A percentile compares a stretch with the other conserved stretches of the same genome.
Conservation (phyloP, 2,797 vertebrate genomes). For the Neostethus bicornis region DNA sequence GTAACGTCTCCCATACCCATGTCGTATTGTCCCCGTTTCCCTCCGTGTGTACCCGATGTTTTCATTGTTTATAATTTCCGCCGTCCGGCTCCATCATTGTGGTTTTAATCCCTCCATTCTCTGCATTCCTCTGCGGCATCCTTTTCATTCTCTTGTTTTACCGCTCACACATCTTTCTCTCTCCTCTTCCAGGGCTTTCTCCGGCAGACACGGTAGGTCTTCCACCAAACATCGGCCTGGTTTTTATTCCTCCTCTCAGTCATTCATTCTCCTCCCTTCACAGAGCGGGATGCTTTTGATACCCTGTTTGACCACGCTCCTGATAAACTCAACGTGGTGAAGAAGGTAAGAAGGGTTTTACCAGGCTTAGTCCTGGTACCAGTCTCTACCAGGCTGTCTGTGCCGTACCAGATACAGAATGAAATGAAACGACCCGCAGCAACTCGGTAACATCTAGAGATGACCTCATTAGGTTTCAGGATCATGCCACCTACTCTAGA, state of each 20-base stretch:
- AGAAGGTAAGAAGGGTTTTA: conserved; percentile 85
- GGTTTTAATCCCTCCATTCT: conserved; percentile 45
- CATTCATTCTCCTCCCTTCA: too few relatives aligned
- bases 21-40: too few relatives aligned
- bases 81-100: conserved; percentile 51
- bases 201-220: conserved; percentile 89
- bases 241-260: too few relatives aligned
- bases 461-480: too few relatives aligned
- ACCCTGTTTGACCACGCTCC: conserved; percentile 97
- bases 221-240: not conserved
- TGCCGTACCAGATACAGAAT: too few relatives aligned
- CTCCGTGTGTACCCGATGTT: too few relatives aligned
- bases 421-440: too few relatives aligned
- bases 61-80: conserved; percentile 64
- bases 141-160: conserved; percentile 16
- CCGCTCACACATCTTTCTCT: conserved; percentile 14
- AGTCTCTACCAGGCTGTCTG: too few relatives aligned
- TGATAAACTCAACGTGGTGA: conserved; percentile 96
- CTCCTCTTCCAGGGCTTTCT: conserved; percentile 85
- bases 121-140: conserved; percentile 64
- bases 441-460: too few relatives aligned
- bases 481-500: too few relatives aligned
- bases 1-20: too few relatives aligned
- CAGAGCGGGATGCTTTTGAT: conserved; percentile 96
- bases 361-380: too few relatives aligned